Conservation (phyloP, 2,113 vertebrate species). For the Clarias macrocephalus region DNA sequence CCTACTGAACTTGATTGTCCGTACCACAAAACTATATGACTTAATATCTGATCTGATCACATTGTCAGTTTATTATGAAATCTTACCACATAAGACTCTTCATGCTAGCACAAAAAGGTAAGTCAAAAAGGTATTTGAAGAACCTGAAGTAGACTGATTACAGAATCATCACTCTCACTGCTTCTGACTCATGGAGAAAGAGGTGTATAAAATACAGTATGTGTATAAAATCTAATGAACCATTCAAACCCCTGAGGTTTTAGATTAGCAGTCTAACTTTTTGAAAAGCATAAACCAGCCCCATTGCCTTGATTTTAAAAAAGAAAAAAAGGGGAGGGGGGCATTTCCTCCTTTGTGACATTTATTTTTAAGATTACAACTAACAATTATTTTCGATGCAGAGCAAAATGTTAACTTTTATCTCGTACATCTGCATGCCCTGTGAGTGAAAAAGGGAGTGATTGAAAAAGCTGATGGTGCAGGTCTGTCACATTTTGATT, state of each 20-base stretch:
- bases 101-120: background rate
- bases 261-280: constrained; percentile 31
- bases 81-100: background rate
- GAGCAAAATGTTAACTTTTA: background rate
- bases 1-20: too few species aligned
- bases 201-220: background rate
- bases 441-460: background rate
- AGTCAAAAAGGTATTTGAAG: background rate
- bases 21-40: too few species aligned
- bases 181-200: constrained; percentile 10
- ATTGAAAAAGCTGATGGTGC: background rate
- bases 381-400: background rate
- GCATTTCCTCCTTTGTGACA: background rate
- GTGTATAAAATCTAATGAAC: constrained; percentile 37
- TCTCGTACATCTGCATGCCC: background rate
- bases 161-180: background rate
- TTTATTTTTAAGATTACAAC: background rate
- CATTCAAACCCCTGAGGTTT: constrained; percentile 25
- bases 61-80: background rate
- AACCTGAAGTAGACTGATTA: constrained; percentile 7
- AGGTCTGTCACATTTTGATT: constrained; percentile 52
- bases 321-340: too few species aligned
- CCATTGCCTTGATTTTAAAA: background rate
- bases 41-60: background rate
- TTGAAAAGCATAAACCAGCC: constrained; percentile 21